Evolutionary conservation across 2,797 vertebrate genomes (phyloP).

Genomic region (Liasis olivaceus): DNA sequence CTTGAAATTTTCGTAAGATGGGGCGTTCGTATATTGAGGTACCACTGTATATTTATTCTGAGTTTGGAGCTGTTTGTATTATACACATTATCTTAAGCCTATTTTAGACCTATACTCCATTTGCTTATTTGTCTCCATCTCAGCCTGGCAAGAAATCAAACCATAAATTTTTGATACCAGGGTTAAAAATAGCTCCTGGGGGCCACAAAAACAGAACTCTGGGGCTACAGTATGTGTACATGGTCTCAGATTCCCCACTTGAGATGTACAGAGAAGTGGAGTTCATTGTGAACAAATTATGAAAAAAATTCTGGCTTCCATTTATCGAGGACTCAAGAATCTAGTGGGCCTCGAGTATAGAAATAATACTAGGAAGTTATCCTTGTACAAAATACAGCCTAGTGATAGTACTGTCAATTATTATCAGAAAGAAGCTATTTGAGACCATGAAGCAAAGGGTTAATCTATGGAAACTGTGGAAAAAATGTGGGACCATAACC

Average conservation of each 20-base stretch:
- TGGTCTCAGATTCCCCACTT: background rate
- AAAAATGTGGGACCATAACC: constrained; percentile 7
- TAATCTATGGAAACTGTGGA: background rate
- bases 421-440: background rate
- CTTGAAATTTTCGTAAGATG: too few species aligned
- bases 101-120: background rate
- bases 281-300: background rate
- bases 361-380: background rate
- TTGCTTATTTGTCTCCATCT: background rate
- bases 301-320: background rate
- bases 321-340: background rate
- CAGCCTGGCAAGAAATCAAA: background rate
- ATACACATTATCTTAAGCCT: background rate
- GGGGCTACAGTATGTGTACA: background rate
- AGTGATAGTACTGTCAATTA: too few species aligned
- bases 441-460: background rate
- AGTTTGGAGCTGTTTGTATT: background rate
- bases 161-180: background rate
- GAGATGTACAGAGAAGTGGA: background rate
- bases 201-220: background rate
- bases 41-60: background rate
- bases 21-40: too few species aligned
- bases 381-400: too few species aligned
- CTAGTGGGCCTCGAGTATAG: background rate
- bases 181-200: background rate